Conservation (phyloP, 2,113 vertebrate genomes). For the Sceloporus undulatus region DNA sequence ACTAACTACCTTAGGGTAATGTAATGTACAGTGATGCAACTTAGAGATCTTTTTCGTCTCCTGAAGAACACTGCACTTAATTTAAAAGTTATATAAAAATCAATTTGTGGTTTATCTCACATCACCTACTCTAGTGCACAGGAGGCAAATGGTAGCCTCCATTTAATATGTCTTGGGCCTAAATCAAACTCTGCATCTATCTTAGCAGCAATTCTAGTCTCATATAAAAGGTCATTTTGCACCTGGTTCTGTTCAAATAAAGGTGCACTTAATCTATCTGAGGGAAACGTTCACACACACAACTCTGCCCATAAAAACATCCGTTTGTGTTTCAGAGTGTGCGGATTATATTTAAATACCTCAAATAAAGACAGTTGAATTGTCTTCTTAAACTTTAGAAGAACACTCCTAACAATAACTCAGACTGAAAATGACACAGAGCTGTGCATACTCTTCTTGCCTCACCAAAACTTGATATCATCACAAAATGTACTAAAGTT, state of each 20-base stretch:
- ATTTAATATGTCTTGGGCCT: background rate
- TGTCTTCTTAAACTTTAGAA: background rate
- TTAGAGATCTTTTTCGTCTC: background rate
- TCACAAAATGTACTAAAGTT: too few species aligned
- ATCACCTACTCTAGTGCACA: constrained; percentile 38
- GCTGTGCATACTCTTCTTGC: background rate
- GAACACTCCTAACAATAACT: background rate
- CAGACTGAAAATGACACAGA: background rate
- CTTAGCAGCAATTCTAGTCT: constrained; percentile 30
- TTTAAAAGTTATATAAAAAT: constrained; percentile 67
- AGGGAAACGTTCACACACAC: constrained; percentile 58
- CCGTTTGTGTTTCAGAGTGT: constrained; percentile 39
- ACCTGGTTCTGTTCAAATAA: constrained; percentile 38
- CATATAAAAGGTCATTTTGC: constrained; percentile 7
- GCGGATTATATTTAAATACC: background rate
- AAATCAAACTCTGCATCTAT: constrained; percentile 28
- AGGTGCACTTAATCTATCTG: constrained; percentile 53
- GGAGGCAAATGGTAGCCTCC: constrained; percentile 41
- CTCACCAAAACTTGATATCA: too few species aligned
- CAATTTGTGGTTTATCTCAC: constrained; percentile 57
- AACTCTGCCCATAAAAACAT: constrained; percentile 48
- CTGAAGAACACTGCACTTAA: constrained; percentile 48
- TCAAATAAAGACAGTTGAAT: background rate
- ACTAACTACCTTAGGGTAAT: constrained; percentile 55
- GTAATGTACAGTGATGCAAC: constrained; percentile 42